These are phyloP conservation scores for Synergus itoensis DNA, from an alignment of 2,888 invertebrate genomes.

Conservation along the genomic window DNA sequence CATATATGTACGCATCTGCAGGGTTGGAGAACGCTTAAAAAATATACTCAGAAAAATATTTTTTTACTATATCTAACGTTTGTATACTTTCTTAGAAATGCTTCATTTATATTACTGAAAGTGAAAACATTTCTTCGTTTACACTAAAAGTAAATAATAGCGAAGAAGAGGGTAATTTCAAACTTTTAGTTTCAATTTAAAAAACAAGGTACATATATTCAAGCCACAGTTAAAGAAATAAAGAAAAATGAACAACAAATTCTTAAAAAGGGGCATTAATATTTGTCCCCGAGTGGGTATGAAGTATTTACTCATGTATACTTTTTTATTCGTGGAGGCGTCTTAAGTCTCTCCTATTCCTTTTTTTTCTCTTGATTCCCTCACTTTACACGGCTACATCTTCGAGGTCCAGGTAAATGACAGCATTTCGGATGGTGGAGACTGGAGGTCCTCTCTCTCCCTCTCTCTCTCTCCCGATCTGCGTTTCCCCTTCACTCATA, in stretches of 20 bases:
- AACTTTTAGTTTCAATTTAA: neutral
- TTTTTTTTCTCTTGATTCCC: neutral
- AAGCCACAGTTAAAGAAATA: neutral
- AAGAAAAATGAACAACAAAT: neutral
- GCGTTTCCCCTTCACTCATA: conserved; percentile 22
- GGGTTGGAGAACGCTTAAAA: neutral
- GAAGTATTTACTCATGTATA: conserved; percentile 20
- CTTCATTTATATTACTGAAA: neutral
- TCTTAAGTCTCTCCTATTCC: conserved; percentile 1
- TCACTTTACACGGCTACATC: neutral
- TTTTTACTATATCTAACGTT: too few species aligned
- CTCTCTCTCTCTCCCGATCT: conserved; percentile 34
- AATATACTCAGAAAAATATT: neutral
- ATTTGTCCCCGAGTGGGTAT: conserved; percentile 12
- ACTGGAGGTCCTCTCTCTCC: conserved; percentile 39
- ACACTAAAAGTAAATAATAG: too few species aligned
- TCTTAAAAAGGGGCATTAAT: neutral
- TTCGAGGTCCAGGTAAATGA: conserved; percentile 46
- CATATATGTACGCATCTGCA: neutral
- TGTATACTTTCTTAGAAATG: neutral
- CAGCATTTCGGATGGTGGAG: conserved; percentile 44
- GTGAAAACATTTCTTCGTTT: too few species aligned
- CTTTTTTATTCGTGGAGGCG: neutral
- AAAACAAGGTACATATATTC: neutral
- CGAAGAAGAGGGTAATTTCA: too few species aligned